phyloP scores from a whole-genome alignment of 2,797 vertebrate species.

The Syngnathus acus region DNA sequence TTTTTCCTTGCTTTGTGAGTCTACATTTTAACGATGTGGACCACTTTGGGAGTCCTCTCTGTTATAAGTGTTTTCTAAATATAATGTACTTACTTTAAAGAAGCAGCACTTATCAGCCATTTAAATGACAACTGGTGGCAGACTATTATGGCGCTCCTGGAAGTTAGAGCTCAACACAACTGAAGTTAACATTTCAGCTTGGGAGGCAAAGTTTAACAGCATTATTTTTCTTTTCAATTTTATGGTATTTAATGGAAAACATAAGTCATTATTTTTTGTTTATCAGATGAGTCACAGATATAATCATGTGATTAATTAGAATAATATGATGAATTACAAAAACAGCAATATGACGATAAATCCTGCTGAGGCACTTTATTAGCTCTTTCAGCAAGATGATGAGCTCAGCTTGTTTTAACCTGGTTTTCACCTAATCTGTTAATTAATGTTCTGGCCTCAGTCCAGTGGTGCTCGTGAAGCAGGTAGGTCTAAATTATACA shows the following conservation, averaged over 20 bases:
- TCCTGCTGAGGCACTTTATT: conserved; percentile 8
- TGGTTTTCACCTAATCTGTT: conserved; percentile 12
- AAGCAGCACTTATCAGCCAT: background rate
- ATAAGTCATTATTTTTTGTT: background rate
- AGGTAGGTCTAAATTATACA: conserved; percentile 25
- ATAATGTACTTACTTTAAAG: background rate
- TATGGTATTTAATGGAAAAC: too few relatives aligned
- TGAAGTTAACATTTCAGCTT: background rate
- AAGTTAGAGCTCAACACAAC: too few relatives aligned
- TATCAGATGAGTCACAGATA: background rate
- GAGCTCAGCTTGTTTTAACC: conserved; percentile 11
- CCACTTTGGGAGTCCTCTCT: background rate
- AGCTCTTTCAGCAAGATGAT: conserved; percentile 2
- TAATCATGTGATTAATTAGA: background rate
- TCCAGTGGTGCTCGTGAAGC: conserved; percentile 21
- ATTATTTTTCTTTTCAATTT: too few relatives aligned
- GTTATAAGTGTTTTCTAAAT: background rate
- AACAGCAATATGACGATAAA: background rate
- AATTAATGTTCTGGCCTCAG: conserved; percentile 12
- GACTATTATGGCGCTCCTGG: background rate
- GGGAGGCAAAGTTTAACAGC: too few relatives aligned
- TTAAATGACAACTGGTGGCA: background rate
- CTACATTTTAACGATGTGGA: background rate
- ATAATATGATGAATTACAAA: background rate
- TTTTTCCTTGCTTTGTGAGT: background rate